A percentile compares a stretch with the other conserved stretches of the same genome.
These are phyloP conservation scores for Platalea minor DNA, from an alignment of 2,797 vertebrate genomes.

Conservation along the genomic window DNA sequence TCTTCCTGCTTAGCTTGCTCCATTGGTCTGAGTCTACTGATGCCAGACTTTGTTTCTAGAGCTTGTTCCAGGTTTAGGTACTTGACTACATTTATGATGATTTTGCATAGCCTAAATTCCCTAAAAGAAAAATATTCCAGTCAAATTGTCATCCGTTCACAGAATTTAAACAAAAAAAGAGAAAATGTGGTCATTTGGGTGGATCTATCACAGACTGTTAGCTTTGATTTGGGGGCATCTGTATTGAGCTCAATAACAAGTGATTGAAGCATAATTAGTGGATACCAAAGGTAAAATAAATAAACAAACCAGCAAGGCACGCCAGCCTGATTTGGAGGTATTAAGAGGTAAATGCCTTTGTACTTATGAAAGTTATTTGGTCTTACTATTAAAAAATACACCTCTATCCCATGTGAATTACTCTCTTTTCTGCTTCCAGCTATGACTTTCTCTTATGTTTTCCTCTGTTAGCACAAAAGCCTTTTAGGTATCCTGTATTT, in stretches of 20 bases:
- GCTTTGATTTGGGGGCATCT: neutral
- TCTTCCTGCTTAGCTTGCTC: neutral
- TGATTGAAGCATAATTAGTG: neutral
- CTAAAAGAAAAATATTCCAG: neutral
- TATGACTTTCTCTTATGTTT: neutral
- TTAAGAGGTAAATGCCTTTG: neutral
- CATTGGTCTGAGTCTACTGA: neutral
- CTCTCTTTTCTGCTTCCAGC: neutral
- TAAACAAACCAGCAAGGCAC: neutral
- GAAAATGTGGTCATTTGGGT: neutral
- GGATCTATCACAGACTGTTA: neutral
- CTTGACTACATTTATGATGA: neutral
- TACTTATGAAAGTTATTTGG: neutral
- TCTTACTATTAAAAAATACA: neutral
- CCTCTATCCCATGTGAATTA: neutral
- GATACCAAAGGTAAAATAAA: neutral
- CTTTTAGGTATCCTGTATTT: neutral
- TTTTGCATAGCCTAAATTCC: neutral
- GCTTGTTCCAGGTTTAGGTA: neutral
- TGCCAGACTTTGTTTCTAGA: neutral
- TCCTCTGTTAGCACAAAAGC: neutral
- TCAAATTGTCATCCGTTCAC: neutral
- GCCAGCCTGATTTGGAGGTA: neutral
- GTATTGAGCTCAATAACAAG: neutral
- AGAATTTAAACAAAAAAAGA: neutral